Evolutionary conservation across 2,797 vertebrate genomes (phyloP).

Genomic region (Phalanger gymnotis): DNA sequence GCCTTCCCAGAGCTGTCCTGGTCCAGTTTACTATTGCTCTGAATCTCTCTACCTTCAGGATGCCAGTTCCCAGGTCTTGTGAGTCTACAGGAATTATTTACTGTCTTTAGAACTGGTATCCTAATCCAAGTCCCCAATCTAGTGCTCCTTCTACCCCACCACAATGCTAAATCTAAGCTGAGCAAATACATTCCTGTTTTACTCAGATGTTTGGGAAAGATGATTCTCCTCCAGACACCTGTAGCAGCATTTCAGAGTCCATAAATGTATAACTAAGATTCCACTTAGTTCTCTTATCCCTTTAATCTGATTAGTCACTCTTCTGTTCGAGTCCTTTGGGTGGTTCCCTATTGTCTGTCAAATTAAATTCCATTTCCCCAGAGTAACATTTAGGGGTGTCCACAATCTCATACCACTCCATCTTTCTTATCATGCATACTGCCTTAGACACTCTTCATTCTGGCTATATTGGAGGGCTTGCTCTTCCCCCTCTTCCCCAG

Average conservation of each 20-base stretch:
- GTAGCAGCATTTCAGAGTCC: neutral
- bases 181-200: neutral
- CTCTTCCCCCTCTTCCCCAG: too few relatives aligned
- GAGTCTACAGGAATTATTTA: neutral
- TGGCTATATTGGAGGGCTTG: too few relatives aligned
- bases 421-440: too few relatives aligned
- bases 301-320: too few relatives aligned
- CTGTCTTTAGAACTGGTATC: neutral
- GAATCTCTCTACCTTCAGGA: neutral
- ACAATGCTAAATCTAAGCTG: neutral
- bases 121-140: neutral
- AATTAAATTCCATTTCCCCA: too few relatives aligned
- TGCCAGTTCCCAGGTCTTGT: constrained; percentile 12
- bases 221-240: neutral
- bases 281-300: neutral
- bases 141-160: neutral
- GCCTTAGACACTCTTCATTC: too few relatives aligned
- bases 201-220: neutral
- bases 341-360: too few relatives aligned
- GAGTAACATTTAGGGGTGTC: too few relatives aligned
- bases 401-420: too few relatives aligned
- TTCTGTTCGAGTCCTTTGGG: too few relatives aligned
- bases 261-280: neutral
- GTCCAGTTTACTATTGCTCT: constrained; percentile 9
- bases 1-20: neutral